phyloP scores from a whole-genome alignment of 2,888 invertebrate genomes.

The Scaptomyza cyrtandrae region DNA sequence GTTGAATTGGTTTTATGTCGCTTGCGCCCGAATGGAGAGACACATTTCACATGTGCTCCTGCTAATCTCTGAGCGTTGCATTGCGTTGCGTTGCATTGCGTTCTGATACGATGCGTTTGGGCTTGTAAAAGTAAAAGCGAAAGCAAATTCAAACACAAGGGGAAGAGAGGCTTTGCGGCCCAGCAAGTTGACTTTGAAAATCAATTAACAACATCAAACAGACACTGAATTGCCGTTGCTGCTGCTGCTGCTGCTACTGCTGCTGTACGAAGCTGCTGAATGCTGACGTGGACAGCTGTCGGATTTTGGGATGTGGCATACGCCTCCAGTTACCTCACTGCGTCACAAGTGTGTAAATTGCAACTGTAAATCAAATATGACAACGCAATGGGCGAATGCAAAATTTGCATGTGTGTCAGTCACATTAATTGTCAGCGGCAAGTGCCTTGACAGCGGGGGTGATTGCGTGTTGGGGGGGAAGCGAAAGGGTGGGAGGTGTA shows the following conservation, averaged over 20 bases:
- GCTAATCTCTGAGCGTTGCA: conserved; percentile 71
- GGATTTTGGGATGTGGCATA: conserved; percentile 29
- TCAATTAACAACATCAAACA: conserved; percentile 85
- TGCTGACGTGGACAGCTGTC: conserved; percentile 72
- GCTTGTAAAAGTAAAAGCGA: conserved; percentile 58
- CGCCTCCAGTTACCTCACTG: conserved; percentile 14
- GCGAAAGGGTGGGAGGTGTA: conserved; percentile 23
- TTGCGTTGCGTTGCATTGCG: conserved; percentile 35
- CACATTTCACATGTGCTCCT: conserved; percentile 71
- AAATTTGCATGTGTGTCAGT: conserved; percentile 79
- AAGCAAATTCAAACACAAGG: conserved; percentile 45
- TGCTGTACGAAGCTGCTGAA: not conserved
- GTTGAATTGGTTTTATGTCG: conserved; percentile 79
- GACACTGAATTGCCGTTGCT: conserved; percentile 57
- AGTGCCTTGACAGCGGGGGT: conserved; percentile 29
- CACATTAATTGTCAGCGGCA: conserved; percentile 75
- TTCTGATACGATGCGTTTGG: conserved; percentile 8
- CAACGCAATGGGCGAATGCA: conserved; percentile 69
- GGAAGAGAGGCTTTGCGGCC: conserved; percentile 30
- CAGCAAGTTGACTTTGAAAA: conserved; percentile 83
- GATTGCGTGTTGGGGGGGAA: not conserved
- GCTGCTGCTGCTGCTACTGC: conserved; percentile 4
- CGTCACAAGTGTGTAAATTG: conserved; percentile 73
- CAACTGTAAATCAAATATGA: conserved; percentile 81
- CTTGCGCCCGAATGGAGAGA: conserved; percentile 74